Base-by-base conservation (phyloP, 1,140 invertebrate species). In the Rhopalosiphum maidis region DNA sequence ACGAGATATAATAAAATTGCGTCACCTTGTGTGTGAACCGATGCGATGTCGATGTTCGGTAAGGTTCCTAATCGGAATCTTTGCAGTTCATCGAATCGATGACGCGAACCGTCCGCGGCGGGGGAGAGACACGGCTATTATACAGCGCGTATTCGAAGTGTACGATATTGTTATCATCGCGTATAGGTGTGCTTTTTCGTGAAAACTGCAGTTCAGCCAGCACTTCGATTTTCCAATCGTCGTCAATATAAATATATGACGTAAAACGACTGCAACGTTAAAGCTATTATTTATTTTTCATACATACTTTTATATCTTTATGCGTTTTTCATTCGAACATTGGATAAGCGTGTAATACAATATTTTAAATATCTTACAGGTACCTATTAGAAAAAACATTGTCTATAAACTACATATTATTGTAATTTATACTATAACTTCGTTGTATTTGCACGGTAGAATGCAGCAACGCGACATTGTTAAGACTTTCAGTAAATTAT, bases 1-100 rank as follows among this genome's bases (percentile, higher is more conserved):
- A 89, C 23, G 51, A n/a, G 21, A 23, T 89, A 35, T 89, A 23
- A 37, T 51, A 55, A 89, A 89, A 89, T 89, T 55, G 22, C 88
- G 23, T 89, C 88, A 89, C 51, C 22, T 55, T 55, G 35, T 55
- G 88, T 55, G 88, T 55, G 88, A 89, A 89, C 88, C 51, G 51
- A 89, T n/a, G 60, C 60, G 15, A 18, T 77, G 30, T 77, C 60
- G 60, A n/a, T 77, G 60, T 89, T 89, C 51, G 46, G 46, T 54
- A 54, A 23, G n/a, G n/a, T 88, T 41, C 35, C 23, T 0, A 55
- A 37, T 54, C 60, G 60, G 30, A 77, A 77, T 77, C 2, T 18
- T 51, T 4, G 60, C 60, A 77, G 30, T n/a, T 77, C 60, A 77
- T 77, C 60, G 60, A n/a, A 77, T 68, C 0, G 30, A 77, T 2